Conservation (phyloP, 2,888 invertebrate species). For the Griposia aprilina region DNA sequence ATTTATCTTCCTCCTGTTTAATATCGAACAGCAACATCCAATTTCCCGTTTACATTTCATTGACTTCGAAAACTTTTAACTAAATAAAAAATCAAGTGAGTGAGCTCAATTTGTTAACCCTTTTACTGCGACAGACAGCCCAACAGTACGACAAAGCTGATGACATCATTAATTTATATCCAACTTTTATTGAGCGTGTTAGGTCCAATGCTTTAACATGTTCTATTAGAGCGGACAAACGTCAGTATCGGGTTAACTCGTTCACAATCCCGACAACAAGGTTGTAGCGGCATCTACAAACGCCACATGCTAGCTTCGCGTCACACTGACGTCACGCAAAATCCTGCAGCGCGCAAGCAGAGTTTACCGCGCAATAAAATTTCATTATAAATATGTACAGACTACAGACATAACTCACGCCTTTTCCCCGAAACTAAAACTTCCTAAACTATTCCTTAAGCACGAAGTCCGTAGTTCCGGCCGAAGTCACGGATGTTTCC, state of each 20-base stretch:
- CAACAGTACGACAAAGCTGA: conserved; percentile 42
- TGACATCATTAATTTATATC: conserved; percentile 37
- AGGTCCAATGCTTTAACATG: neutral
- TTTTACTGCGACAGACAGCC: conserved; percentile 26
- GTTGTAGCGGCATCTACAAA: too few relatives aligned
- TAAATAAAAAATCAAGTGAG: conserved; percentile 37
- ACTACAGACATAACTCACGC: neutral
- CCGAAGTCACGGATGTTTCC: too few relatives aligned
- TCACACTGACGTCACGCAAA: too few relatives aligned
- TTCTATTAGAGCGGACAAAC: conserved; percentile 10
- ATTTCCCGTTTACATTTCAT: conserved; percentile 8
- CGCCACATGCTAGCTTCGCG: too few relatives aligned
- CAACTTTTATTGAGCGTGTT: conserved; percentile 24
- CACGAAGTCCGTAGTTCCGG: too few relatives aligned
- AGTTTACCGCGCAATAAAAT: too few relatives aligned
- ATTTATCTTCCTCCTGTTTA: neutral
- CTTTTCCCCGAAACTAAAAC: neutral
- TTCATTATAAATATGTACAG: neutral
- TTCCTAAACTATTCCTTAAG: neutral
- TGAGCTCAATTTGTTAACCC: conserved; percentile 28
- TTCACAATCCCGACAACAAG: neutral
- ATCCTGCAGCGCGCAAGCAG: too few relatives aligned
- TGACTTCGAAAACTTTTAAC: conserved; percentile 25
- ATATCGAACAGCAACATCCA: conserved; percentile 2
- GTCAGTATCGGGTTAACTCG: neutral